Base-by-base conservation (phyloP, 2,888 invertebrate species). In the Agrenia bidenticulata region DNA sequence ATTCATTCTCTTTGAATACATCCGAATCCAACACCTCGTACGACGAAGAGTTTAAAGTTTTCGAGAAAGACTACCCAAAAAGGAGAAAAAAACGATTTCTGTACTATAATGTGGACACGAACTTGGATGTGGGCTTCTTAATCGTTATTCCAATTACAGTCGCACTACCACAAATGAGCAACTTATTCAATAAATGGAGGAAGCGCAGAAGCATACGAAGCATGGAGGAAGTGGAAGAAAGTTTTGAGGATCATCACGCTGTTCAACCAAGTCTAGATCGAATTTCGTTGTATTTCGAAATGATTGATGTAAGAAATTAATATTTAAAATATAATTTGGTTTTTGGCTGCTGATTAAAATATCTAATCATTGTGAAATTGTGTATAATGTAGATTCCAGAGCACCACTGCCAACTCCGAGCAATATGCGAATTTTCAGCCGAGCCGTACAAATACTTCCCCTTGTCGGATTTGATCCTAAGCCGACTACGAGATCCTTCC, bases 391-490 rank as follows among this genome's bases (percentile, higher is more conserved):
- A 77, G 77, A 70, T 77, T 54, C 73, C 76, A 1, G 74, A 76
- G 11, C 61, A 67, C 21, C 42, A 67, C 1, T 77, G 77, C 42
- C 77, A 77, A 60, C 64, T 77, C 19, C 63, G 77, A 15, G 73
- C 77, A 0, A 49, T 76, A 1, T 77, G 77, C 61, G 77, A 77
- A 68, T 64, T 77, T 45, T 67, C 77, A 2, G 75, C 77, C 2
- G 69, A 76, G 4, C 77, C 77, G 1, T 66, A 64, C 17, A 70
- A 64, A 27, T 77, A 64, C 54, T 74, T 73, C 23, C 77, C 77
- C 5, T 49, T 77, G 21, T 72, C 76, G 0, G 75, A 77, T 11
- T 64, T 77, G 37, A 64, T 77, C 37, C 61, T 77, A 19, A 69
- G 71, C 26, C 66, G 72, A 60, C 32, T 76, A 1, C 55, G 65